Percentiles rank a stretch among this genome's conserved stretches.
Conservation (phyloP, 2,888 invertebrate species). For the Erebia ligea region DNA sequence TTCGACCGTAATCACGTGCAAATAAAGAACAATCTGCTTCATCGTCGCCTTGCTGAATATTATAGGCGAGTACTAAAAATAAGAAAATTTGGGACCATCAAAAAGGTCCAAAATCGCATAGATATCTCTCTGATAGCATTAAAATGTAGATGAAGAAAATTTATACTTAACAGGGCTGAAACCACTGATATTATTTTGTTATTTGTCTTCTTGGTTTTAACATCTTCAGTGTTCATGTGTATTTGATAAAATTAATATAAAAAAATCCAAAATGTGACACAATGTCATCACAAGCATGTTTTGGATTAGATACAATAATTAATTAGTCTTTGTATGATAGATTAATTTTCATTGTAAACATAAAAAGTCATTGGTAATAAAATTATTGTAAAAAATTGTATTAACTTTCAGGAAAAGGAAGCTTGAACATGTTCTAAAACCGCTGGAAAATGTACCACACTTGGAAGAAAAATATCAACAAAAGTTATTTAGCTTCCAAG, state of each 20-base stretch:
- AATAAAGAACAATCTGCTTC: constrained; percentile 70
- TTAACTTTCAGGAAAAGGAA: constrained; percentile 65
- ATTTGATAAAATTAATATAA: too few relatives aligned
- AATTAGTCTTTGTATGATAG: too few relatives aligned
- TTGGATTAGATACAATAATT: too few relatives aligned
- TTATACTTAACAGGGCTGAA: not conserved
- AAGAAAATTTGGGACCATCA: not conserved
- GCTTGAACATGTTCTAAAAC: constrained; percentile 72
- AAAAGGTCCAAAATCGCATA: not conserved
- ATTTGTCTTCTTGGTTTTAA: not conserved
- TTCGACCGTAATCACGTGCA: constrained; percentile 62
- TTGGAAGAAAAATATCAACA: constrained; percentile 75
- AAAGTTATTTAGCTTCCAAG: constrained; percentile 64
- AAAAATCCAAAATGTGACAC: too few relatives aligned
- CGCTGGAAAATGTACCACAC: constrained; percentile 63
- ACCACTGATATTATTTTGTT: not conserved
- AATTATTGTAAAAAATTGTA: too few relatives aligned
- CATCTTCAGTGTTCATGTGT: too few relatives aligned
- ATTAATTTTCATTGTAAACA: too few relatives aligned
- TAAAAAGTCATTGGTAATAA: too few relatives aligned
- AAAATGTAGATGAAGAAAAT: not conserved
- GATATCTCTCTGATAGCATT: not conserved
- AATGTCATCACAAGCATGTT: too few relatives aligned
- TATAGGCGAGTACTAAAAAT: constrained; percentile 59
- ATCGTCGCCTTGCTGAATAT: constrained; percentile 74